Evolutionary conservation across 2,888 invertebrate genomes (phyloP).

Genomic region (Muschampia plurimacula): DNA sequence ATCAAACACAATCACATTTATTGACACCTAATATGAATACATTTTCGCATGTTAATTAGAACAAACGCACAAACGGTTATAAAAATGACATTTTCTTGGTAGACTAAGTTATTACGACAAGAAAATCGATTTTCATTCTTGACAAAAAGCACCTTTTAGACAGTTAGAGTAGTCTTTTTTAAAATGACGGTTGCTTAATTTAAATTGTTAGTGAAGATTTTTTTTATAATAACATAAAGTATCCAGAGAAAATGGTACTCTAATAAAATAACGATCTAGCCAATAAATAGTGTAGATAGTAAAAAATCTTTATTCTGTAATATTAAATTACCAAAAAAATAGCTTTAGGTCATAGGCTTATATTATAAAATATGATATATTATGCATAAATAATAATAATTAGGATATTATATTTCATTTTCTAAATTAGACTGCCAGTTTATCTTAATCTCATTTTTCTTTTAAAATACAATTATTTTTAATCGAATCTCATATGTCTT

Average conservation of each 20-base stretch:
- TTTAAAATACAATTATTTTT: neutral
- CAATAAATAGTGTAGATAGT: neutral
- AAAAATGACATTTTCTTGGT: too few species aligned
- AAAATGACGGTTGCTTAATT: too few species aligned
- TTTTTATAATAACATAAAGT: too few species aligned
- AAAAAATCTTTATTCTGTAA: neutral
- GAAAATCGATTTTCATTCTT: neutral
- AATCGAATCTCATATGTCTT: neutral
- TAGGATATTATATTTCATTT: neutral
- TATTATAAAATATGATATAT: neutral
- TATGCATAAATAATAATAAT: neutral
- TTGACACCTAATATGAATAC: too few species aligned
- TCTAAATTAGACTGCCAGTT: neutral
- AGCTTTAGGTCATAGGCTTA: too few species aligned
- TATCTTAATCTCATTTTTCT: neutral
- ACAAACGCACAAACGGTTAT: too few species aligned
- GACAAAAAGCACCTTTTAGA: slow-evolving; percentile 5
- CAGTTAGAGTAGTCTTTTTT: neutral
- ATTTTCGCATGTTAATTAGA: too few species aligned
- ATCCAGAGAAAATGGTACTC: too few species aligned
- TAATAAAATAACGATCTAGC: too few species aligned
- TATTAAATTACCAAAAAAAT: too few species aligned
- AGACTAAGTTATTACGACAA: neutral
- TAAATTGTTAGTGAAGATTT: too few species aligned
- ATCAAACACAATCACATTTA: too few species aligned